Evolutionary conservation across 2,797 vertebrate genomes (phyloP).

Genomic region (Coracias cyanogaster): DNA sequence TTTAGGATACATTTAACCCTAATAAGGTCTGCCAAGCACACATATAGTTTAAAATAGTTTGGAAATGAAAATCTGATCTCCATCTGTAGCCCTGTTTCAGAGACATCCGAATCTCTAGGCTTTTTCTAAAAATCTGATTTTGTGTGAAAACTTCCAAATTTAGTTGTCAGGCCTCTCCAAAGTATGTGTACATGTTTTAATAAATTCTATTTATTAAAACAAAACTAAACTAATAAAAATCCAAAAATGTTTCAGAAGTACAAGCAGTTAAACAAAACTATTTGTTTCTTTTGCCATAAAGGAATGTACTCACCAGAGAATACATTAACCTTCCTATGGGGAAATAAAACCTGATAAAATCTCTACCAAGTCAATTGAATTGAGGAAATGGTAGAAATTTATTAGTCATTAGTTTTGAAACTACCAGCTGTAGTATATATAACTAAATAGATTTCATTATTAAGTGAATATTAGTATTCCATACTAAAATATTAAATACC

Average conservation of each 20-base stretch:
- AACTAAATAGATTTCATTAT: neutral
- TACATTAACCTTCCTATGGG: neutral
- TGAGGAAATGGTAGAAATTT: neutral
- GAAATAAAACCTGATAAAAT: neutral
- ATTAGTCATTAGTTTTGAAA: neutral
- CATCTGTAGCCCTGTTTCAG: neutral
- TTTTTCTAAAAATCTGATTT: neutral
- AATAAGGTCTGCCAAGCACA: neutral
- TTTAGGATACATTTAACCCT: neutral
- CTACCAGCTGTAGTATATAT: neutral
- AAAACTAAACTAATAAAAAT: neutral
- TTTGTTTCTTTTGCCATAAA: neutral
- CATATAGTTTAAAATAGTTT: neutral
- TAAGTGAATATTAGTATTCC: neutral
- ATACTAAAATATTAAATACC: neutral
- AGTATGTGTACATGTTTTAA: neutral
- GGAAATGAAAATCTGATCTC: neutral
- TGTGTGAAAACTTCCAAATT: neutral
- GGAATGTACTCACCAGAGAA: neutral
- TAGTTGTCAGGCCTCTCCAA: neutral
- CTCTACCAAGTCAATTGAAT: neutral
- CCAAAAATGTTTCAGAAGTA: neutral
- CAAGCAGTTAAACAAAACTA: neutral
- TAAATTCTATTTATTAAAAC: neutral
- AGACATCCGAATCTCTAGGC: neutral